These are phyloP conservation scores for Cephalopachus bancanus DNA, from an alignment of 2,797 vertebrate species.

Conservation along the genomic window DNA sequence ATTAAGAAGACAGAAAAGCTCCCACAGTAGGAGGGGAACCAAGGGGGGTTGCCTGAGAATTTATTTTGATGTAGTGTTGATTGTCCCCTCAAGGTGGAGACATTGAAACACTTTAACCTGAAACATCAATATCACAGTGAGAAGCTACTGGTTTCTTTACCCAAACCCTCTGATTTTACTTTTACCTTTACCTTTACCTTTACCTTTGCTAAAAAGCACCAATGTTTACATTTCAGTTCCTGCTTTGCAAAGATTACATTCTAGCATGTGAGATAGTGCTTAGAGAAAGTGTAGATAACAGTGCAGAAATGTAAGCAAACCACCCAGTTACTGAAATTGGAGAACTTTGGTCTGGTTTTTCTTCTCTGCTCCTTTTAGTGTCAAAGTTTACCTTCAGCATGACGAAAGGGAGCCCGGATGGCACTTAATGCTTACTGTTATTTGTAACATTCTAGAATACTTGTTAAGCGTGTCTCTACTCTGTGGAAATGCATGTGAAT, in stretches of 20 bases:
- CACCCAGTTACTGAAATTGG: neutral
- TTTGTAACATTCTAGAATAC: neutral
- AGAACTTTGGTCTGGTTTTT: neutral
- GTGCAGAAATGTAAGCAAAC: neutral
- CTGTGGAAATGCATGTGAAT: neutral
- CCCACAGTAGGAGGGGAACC: no score
- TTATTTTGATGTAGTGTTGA: constrained; percentile 36
- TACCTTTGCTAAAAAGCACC: neutral
- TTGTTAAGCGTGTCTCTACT: neutral
- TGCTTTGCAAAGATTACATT: constrained; percentile 5
- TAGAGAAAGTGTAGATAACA: constrained; percentile 39
- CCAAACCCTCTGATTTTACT: no score
- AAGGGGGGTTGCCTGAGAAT: neutral
- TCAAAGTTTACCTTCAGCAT: neutral
- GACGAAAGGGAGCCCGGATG: neutral
- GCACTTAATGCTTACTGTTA: neutral
- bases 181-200: no score
- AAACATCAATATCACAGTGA: fast-evolving
- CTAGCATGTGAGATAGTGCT: fast-evolving
- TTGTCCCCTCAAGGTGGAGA: constrained; percentile 84
- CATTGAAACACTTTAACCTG: neutral
- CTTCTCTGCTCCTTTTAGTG: neutral
- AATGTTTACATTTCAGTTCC: neutral
- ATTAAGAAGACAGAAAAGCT: no score
- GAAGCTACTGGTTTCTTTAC: neutral